Evolutionary conservation across 2,113 vertebrate species (phyloP).

Genomic region (Oriolus oriolus): DNA sequence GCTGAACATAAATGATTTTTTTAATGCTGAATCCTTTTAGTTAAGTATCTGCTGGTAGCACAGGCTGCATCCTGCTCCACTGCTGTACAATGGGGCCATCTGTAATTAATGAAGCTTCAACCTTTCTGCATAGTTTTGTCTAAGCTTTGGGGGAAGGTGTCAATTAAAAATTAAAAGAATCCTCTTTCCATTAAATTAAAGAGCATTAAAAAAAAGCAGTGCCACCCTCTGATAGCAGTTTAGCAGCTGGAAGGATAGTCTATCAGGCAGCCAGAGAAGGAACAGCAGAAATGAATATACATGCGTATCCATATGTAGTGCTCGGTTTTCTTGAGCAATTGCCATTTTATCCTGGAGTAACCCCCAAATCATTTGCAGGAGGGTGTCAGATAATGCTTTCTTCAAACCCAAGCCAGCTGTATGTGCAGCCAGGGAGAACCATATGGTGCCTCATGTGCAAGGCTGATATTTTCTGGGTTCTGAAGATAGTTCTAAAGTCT

Average conservation of each 20-base stretch:
- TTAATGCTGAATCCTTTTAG: background rate
- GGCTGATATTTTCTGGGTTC: background rate
- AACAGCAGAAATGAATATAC: background rate
- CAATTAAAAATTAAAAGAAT: background rate
- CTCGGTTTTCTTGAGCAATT: background rate
- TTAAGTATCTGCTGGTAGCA: background rate
- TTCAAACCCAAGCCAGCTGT: background rate
- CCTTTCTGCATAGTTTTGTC: background rate
- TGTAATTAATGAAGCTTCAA: background rate
- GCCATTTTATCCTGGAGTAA: slow-evolving; percentile 6
- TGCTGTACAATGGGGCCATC: background rate
- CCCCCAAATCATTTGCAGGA: background rate
- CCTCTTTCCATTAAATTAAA: background rate
- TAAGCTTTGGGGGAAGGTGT: background rate
- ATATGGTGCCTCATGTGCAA: background rate
- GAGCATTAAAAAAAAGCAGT: background rate
- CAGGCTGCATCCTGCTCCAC: background rate
- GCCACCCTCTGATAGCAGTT: background rate
- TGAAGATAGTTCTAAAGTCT: background rate
- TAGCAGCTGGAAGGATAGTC: background rate
- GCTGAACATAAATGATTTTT: background rate
- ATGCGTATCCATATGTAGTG: background rate
- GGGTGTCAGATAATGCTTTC: background rate
- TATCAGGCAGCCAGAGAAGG: background rate
- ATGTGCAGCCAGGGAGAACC: background rate